A percentile compares a stretch with the other conserved stretches of the same genome.
Conservation (phyloP, 2,113 vertebrate genomes). For the Pygoscelis antarcticus region DNA sequence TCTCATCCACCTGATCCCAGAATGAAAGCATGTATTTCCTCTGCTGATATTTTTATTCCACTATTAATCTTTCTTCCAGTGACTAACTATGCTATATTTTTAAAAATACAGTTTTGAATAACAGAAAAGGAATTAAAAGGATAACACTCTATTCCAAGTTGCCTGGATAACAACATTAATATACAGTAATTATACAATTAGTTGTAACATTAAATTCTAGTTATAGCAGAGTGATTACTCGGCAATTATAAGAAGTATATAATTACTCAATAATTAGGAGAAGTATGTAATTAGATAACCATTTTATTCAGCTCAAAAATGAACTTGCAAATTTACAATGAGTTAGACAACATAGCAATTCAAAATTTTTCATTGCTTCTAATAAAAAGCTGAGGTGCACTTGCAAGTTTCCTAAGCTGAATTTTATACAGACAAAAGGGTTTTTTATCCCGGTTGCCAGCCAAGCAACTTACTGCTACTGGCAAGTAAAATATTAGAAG, state of each 20-base stretch:
- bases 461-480: not conserved
- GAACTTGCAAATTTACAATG: constrained; percentile 64
- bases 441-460: not conserved
- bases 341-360: constrained; percentile 17
- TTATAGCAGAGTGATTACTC: constrained; percentile 83
- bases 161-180: constrained; percentile 79
- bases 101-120: constrained; percentile 39
- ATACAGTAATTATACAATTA: constrained; percentile 83
- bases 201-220: constrained; percentile 83
- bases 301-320: constrained; percentile 73
- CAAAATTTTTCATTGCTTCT: not conserved
- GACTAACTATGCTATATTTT: constrained; percentile 25
- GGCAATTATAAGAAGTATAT: constrained; percentile 84
- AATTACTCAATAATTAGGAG: constrained; percentile 85
- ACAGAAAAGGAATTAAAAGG: constrained; percentile 57
- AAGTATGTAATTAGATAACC: constrained; percentile 82
- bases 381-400: not conserved
- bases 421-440: constrained; percentile 8
- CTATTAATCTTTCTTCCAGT: constrained; percentile 35
- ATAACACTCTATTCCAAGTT: constrained; percentile 71
- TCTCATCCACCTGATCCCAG: not conserved
- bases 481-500: not conserved
- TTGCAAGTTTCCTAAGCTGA: not conserved
- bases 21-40: not conserved
- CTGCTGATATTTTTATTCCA: not conserved